Conservation (phyloP, 2,888 invertebrate genomes). For the Biston stratarius region DNA sequence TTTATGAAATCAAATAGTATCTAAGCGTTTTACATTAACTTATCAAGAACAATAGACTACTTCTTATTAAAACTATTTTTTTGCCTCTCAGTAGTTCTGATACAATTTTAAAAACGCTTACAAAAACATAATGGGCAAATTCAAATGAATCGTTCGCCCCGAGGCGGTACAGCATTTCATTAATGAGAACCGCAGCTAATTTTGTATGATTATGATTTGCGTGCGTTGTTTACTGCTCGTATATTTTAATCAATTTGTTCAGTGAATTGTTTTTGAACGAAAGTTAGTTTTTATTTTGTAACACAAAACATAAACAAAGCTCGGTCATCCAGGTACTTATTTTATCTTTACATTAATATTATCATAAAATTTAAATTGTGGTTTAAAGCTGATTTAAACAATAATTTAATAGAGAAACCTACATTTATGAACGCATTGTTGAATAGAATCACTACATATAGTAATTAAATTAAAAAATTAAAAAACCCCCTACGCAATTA, state of each 20-base stretch:
- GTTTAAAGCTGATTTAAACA: no score
- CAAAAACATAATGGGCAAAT: conserved; percentile 62
- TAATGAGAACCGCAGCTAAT: conserved; percentile 58
- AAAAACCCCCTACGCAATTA: no score
- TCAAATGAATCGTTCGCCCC: conserved; percentile 54
- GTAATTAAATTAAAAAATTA: no score
- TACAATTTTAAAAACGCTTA: conserved; percentile 34
- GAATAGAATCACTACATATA: no score
- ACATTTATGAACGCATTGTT: no score
- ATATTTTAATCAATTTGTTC: conserved; percentile 59
- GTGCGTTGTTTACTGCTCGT: conserved; percentile 51
- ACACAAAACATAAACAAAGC: no score
- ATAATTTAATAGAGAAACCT: no score
- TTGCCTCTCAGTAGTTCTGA: conserved; percentile 35
- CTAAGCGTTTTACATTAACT: not conserved
- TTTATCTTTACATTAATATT: no score
- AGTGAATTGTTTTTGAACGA: conserved; percentile 57
- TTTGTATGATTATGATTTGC: conserved; percentile 56
- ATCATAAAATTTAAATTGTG: no score
- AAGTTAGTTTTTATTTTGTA: conserved; percentile 36
- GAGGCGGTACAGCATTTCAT: conserved; percentile 61
- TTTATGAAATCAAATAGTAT: no score
- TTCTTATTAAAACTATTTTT: conserved; percentile 27
- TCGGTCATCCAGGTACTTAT: no score
- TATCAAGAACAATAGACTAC: conserved; percentile 32